Percentiles rank a stretch among this genome's conserved stretches.
Evolutionary conservation across 1,140 invertebrate genomes (phyloP).

Genomic region (Aplysia californica): DNA sequence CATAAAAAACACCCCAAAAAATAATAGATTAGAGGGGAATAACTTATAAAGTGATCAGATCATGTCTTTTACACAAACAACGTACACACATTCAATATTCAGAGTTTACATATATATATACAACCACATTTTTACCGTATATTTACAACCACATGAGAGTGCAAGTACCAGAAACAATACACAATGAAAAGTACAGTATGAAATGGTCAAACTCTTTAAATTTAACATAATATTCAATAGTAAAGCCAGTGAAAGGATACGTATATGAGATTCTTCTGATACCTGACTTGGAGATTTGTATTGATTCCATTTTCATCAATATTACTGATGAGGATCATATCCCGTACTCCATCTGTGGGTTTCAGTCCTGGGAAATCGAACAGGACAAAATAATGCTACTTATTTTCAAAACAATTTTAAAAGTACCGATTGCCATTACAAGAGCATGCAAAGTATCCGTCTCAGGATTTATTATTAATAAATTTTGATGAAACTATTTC

Average conservation of each 20-base stretch:
- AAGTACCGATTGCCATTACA: neutral
- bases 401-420: neutral
- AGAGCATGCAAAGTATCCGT: neutral
- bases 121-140: neutral
- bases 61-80: neutral
- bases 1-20: too few relatives aligned
- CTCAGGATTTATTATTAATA: neutral
- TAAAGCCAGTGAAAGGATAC: conserved; percentile 73
- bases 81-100: neutral
- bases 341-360: conserved; percentile 72
- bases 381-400: neutral
- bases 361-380: conserved; percentile 40
- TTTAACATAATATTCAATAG: neutral
- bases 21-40: too few relatives aligned
- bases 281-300: conserved; percentile 86
- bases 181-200: neutral
- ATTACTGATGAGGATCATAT: conserved; percentile 94
- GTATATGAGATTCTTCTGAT: conserved; percentile 88
- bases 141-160: neutral
- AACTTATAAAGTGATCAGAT: neutral
- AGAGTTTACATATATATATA: neutral
- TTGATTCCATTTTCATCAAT: conserved; percentile 94
- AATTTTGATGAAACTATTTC: too few relatives aligned
- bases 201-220: neutral
- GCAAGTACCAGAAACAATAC: neutral